phyloP scores from a whole-genome alignment of 2,113 vertebrate species.

The Pelecanus crispus region DNA sequence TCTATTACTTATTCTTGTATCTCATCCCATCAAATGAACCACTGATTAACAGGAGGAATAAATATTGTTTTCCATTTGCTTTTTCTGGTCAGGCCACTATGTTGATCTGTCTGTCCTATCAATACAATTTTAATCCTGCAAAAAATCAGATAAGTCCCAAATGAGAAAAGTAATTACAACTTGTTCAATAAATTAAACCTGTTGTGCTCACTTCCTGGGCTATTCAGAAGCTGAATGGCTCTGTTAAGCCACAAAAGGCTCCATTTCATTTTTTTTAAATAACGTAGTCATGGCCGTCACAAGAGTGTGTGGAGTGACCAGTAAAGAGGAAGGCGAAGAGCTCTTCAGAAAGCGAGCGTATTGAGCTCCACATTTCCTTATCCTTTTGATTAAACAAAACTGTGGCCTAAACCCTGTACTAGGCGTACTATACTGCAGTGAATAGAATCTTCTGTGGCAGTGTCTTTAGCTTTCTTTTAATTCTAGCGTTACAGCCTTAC shows the following conservation, averaged over 20 bases:
- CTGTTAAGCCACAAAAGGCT: background rate
- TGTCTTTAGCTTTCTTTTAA: background rate
- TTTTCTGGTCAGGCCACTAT: background rate
- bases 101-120: background rate
- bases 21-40: background rate
- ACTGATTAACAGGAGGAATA: background rate
- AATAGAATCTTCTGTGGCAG: background rate
- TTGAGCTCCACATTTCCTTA: background rate
- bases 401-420: background rate
- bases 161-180: background rate
- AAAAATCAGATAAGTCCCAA: background rate
- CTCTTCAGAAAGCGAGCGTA: background rate
- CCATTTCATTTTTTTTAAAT: background rate
- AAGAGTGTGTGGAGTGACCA: background rate
- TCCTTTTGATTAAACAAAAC: background rate
- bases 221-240: background rate
- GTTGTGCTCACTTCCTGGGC: background rate
- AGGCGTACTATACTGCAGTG: background rate
- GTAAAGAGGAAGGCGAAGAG: background rate
- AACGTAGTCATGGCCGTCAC: background rate
- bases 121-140: background rate
- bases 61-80: background rate
- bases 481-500: background rate
- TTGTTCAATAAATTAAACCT: background rate
- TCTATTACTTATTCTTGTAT: background rate